Base-by-base conservation (phyloP, 1,140 invertebrate species). In the Trachelipus rathkii region DNA sequence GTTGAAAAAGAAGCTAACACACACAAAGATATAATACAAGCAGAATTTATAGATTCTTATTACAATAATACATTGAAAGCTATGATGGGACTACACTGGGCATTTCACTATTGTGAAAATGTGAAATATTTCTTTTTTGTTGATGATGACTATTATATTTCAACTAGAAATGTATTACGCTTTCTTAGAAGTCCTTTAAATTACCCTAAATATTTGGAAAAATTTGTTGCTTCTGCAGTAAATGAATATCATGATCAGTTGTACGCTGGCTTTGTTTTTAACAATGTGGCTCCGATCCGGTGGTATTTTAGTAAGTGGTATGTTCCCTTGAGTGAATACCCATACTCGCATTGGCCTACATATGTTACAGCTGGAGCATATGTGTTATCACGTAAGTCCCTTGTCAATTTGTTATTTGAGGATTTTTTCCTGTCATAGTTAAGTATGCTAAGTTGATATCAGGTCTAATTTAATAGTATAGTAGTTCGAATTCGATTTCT, bases 41-140 rank as follows among this genome's bases (percentile, higher is more conserved):
- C 89, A 11, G 88, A 93, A 83, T 96, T 95, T 83, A 84, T 83
- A 23, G 95, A 97, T 83, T 85, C 86, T 44, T 97, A 97, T 84
- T 96, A 89, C 82, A 97, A 97, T 83, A 97, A 96, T 83, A 97
- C 95, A 0, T 90, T 94, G n/a, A 97, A 97, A 87, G 95, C 93
- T 0, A 93, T 96, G 89, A 91, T 93, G 86, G 90, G 90, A 0
- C 89, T 96, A 80, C 90, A 91, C 77, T 97, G 95, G 95, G 89
- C 90, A 19, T 84, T 76, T 43, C 77, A 77, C 46, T 50, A 78
- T 68, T 79, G 78, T 74, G 84, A 88, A 0, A 88, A 89, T 50
- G 90, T 93, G 0, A 90, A 92, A 81, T 96, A 91, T 85, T 93
- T 94, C 78, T 88, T 96, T 82, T 96, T 96, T 85, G 89, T 92